These are phyloP conservation scores for Gavia stellata DNA, from an alignment of 2,113 vertebrate species.

Conservation along the genomic window DNA sequence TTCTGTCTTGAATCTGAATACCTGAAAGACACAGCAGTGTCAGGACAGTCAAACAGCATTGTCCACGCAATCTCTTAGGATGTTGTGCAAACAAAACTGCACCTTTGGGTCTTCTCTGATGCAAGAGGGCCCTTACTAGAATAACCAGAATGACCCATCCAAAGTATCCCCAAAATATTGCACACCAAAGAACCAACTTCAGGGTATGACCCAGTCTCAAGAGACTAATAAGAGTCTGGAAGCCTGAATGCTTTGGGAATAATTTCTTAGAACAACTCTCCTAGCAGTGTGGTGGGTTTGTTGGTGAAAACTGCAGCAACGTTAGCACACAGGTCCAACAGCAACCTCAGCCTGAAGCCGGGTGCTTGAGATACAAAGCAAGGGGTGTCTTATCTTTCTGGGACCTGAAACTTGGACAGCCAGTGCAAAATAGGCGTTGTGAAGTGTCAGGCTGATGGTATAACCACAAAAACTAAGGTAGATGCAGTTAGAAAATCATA, in stretches of 20 bases:
- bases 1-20: constrained; percentile 64
- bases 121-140: neutral
- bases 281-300: neutral
- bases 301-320: neutral
- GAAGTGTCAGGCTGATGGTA: neutral
- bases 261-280: neutral
- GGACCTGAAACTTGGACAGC: neutral
- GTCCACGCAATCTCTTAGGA: neutral
- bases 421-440: neutral
- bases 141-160: neutral
- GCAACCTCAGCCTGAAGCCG: neutral
- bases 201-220: neutral
- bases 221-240: neutral
- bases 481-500: neutral
- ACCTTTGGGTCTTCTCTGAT: neutral
- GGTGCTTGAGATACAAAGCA: neutral
- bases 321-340: neutral
- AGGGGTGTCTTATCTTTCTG: neutral
- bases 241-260: neutral
- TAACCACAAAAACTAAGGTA: neutral
- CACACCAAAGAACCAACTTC: neutral
- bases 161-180: neutral
- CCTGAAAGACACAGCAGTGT: constrained; percentile 69
- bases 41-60: neutral
- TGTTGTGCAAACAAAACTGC: neutral